Base-by-base conservation (phyloP, 2,797 vertebrate species). In the Alfaro cultratus region DNA sequence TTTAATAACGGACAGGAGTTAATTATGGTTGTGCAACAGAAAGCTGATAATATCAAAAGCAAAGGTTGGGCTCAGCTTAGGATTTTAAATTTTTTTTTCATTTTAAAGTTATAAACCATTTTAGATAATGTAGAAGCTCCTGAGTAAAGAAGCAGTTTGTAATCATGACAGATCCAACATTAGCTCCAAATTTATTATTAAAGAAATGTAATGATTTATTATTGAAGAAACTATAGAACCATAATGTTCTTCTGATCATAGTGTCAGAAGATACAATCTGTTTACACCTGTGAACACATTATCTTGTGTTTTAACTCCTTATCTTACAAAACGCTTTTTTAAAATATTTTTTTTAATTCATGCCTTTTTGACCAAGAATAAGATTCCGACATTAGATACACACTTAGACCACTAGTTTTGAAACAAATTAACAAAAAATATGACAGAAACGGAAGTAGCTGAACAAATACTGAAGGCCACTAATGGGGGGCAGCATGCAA, bases 1-100 rank as follows among this genome's bases (percentile, higher is more conserved):
- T 64, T 76, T 26, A 60, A 57, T 60, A 53, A 57, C 16, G 47
- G 34, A 31, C 41, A 46, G 43, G 46, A 26, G 57, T 34, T 76
- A 62, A 76, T 76, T 46, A 76, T 15, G 11, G 67, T 75, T 76
- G 55, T 45, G n/a, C 43, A 64, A 31, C 12, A 46, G 62, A 76
- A 64, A 64, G 16, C 60, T 67, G 75, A 76, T 76, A 49, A 49
- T 21, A 67, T 46, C 7, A 1, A 62, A 46, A 64, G 29, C 57
- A 47, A 36, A 46, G 29, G 41, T 47, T 31, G 29, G 39, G 11
- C 39, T 43, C 43, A 15, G 11, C 5, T 13, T 41, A 41, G 18
- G 36, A 39, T 68, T 41, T 36, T 26, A n/a, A n/a, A n/a, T 39
- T 10, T 10, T 10, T 39, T 36, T 8, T 21, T 10, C 2, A 68